A percentile compares a stretch with the other conserved stretches of the same genome.
These are phyloP conservation scores for Malurus elegans DNA, from an alignment of 2,113 vertebrate genomes.

Conservation along the genomic window DNA sequence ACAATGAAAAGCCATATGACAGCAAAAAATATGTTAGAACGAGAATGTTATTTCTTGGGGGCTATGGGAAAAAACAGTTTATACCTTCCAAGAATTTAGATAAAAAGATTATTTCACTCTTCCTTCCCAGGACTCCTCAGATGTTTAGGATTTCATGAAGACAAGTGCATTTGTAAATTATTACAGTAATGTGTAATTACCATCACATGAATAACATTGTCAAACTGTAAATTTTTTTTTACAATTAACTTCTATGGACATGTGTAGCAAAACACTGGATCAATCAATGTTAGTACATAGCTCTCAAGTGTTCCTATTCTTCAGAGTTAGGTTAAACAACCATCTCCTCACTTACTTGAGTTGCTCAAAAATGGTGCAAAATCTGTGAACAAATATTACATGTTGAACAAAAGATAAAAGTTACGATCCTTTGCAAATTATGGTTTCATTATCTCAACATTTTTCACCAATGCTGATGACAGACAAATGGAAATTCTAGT, in stretches of 20 bases:
- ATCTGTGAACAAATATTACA: conserved; percentile 90
- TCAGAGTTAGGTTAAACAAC: conserved; percentile 71
- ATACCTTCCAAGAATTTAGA: background rate
- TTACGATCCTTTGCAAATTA: background rate
- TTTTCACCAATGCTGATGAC: background rate
- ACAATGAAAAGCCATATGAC: conserved; percentile 24
- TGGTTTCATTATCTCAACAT: conserved; percentile 4
- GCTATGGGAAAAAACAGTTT: background rate
- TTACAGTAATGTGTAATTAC: background rate
- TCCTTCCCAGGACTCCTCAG: background rate
- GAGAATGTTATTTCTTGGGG: background rate
- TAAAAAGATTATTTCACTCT: background rate
- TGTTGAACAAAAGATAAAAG: conserved; percentile 72
- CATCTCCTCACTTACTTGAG: conserved; percentile 86
- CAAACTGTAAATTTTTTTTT: background rate
- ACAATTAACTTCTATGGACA: background rate
- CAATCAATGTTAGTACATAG: conserved; percentile 67
- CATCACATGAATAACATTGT: background rate
- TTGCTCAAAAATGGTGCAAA: conserved; percentile 81
- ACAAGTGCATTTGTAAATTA: background rate
- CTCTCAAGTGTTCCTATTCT: conserved; percentile 52
- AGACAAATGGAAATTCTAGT: background rate
- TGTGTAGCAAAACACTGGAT: conserved; percentile 73
- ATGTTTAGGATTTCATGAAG: background rate
- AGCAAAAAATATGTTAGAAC: background rate